These are phyloP conservation scores for Liasis olivaceus DNA, from an alignment of 2,797 vertebrate genomes.

Conservation along the genomic window DNA sequence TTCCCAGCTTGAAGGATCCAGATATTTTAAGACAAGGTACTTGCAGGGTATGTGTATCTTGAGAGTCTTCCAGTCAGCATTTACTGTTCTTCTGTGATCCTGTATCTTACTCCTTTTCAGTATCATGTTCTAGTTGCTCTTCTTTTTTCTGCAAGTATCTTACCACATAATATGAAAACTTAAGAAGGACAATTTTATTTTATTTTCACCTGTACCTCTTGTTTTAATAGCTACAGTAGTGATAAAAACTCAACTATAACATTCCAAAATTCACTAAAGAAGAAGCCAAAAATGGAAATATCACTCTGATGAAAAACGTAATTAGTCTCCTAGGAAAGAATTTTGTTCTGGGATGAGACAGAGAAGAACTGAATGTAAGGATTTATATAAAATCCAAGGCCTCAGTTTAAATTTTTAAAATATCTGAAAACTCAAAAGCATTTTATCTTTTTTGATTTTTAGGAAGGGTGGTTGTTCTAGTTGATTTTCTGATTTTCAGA, in stretches of 20 bases:
- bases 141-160: not conserved
- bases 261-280: not conserved
- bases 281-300: not conserved
- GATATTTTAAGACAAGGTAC: not conserved
- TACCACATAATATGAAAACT: not conserved
- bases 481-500: no score
- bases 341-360: not conserved
- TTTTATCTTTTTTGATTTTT: no score
- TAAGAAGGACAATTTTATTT: not conserved
- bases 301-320: not conserved
- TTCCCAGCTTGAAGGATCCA: not conserved
- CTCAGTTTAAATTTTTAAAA: not conserved
- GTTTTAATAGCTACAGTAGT: not conserved
- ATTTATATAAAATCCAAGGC: not conserved
- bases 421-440: not conserved
- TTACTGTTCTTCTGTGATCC: not conserved
- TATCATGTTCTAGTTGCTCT: not conserved
- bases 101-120: not conserved
- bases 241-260: not conserved
- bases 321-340: not conserved
- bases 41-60: not conserved
- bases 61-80: not conserved
- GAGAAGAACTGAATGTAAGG: not conserved
- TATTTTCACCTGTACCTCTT: not conserved
- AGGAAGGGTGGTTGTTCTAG: no score